Evolutionary conservation across 2,888 invertebrate genomes (phyloP), one percentile per base, ranked within the genome.

Genomic region (Hydrotaea diabolus): DNA sequence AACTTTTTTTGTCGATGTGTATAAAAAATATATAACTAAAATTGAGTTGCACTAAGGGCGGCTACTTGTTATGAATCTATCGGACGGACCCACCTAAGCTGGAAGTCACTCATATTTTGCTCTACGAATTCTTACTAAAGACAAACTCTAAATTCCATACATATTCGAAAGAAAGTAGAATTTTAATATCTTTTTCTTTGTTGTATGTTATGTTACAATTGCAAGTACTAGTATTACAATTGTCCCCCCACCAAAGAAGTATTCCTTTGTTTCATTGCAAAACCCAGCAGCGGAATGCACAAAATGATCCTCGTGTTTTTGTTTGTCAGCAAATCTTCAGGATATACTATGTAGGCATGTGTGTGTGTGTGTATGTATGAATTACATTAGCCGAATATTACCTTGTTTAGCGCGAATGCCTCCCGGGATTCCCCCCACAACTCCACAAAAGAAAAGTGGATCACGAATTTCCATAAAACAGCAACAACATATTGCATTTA

Each of bases 391-490:
- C 69, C 69, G 23, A 69, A 69, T 69, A 69, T 69, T 69, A 69
- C 69, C 69, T 69, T 46, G 43, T 69, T 69, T 23, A n/a, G 46
- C 15, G 21, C n/a, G 21, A 11, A 46, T 8, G 0, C 7, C 23
- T n/a, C 31, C 7, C 17, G 2, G 11, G 23, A 2, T 15, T 39
- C 39, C 17, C 7, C 7, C 31, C 62, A 17, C 21, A n/a, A n/a
- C n/a, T n/a, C 62, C 62, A n/a, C 62, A 62, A 31, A 31, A 15
- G 69, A 23, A 69, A 69, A 69, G 69, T 69, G 69, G 69, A 46
- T 69, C 69, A 69, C 15, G 21, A 69, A 69, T 69, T 69, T 69
- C 69, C 69, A 69, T 69, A 69, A 66, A 66, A 66, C 66, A 66
- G 43, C 66, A 66, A n/a, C n/a, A n/a, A 23, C 46, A 69, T 46